A percentile compares a stretch with the other conserved stretches of the same genome.
Evolutionary conservation across 2,797 vertebrate genomes (phyloP).

Genomic region (Gadopsis marmoratus): DNA sequence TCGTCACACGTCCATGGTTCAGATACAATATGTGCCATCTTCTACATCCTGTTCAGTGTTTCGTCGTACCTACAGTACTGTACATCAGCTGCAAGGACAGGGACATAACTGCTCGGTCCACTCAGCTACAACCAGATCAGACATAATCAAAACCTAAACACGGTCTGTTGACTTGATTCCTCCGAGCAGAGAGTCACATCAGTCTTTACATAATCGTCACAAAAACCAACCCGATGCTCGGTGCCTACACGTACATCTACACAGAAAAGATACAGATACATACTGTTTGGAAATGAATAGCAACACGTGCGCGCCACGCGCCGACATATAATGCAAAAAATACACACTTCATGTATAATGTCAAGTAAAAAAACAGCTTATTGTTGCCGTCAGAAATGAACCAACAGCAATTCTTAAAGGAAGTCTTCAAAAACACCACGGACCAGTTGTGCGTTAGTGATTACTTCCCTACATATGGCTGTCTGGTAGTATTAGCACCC

Average conservation of each 20-base stretch:
- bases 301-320: neutral
- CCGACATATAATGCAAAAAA: conserved; percentile 23
- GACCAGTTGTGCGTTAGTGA: neutral
- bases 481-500: conserved; percentile 22
- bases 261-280: conserved; percentile 8
- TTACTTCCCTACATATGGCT: conserved; percentile 6
- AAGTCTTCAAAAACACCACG: conserved; percentile 7
- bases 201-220: neutral
- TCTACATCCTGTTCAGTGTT: conserved; percentile 59
- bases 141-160: conserved; percentile 1
- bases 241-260: too few species aligned
- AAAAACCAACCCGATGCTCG: neutral
- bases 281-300: neutral
- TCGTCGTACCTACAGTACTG: conserved; percentile 40
- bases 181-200: conserved; percentile 3
- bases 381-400: conserved; percentile 19
- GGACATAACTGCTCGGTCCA: neutral
- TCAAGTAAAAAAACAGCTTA: conserved; percentile 36
- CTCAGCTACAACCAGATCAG: conserved; percentile 5
- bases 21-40: conserved; percentile 44
- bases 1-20: too few species aligned
- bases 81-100: conserved; percentile 15
- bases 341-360: conserved; percentile 15
- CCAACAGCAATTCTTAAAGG: neutral
- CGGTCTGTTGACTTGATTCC: neutral